Percentiles rank a stretch among this genome's conserved stretches.
phyloP scores from a whole-genome alignment of 1,140 invertebrate genomes.

The Cotesia chilonis region DNA sequence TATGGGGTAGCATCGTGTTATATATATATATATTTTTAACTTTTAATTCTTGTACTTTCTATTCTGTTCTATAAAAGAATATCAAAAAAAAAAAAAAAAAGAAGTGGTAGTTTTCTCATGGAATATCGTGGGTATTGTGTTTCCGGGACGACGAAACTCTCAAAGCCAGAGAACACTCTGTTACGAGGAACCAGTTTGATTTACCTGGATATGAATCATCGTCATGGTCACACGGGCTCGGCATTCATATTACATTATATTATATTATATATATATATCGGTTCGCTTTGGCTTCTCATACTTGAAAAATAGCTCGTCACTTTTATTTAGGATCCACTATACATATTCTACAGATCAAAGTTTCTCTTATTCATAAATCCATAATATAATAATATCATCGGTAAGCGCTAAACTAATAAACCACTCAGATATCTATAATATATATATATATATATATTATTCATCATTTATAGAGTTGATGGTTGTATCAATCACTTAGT shows the following conservation, averaged over 20 bases:
- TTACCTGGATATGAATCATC: conserved; percentile 51
- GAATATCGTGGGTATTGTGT: conserved; percentile 39
- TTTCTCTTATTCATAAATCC: too few relatives aligned
- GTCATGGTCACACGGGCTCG: conserved; percentile 26
- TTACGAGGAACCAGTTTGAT: conserved; percentile 50
- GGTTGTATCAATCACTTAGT: too few relatives aligned
- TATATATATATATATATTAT: too few relatives aligned
- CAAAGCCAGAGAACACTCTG: conserved; percentile 27
- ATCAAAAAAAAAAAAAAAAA: too few relatives aligned
- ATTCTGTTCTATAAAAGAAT: not conserved
- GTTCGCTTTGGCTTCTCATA: not conserved
- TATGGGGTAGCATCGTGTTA: conserved; percentile 8
- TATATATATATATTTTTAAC: not conserved
- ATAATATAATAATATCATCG: too few relatives aligned
- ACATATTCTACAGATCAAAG: too few relatives aligned
- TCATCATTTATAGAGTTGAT: too few relatives aligned
- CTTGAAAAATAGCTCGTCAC: not conserved
- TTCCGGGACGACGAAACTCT: conserved; percentile 36
- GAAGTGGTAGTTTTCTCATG: conserved; percentile 10
- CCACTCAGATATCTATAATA: too few relatives aligned
- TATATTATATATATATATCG: not conserved
- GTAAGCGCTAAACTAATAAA: too few relatives aligned
- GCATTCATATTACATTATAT: not conserved
- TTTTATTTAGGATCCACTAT: too few relatives aligned
- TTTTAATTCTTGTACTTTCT: not conserved